Evolutionary conservation across 2,797 vertebrate species (phyloP), one percentile per base, ranked within the genome.

Genomic region (Cuculus canorus): DNA sequence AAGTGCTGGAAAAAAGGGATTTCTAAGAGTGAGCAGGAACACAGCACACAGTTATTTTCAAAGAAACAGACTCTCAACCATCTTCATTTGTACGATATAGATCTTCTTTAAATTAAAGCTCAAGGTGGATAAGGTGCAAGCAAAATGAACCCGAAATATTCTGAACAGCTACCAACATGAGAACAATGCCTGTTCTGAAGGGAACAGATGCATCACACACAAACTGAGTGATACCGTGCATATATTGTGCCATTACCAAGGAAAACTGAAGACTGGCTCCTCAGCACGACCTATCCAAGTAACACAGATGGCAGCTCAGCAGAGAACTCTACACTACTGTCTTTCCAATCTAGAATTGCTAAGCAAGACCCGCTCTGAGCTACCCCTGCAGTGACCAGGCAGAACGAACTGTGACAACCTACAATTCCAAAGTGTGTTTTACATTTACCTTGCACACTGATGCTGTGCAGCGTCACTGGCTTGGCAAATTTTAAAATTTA

Each of bases 391-490:
- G 32, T n/a, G 9, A 18, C 9, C 28, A n/a, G 43, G 35, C 82
- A 75, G 35, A 12, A 41, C 68, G 48, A 88, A 57, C 86, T 17
- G 4, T 1, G 11, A 56, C 35, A 18, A 23, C 3, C 56, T 9
- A 3, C 22, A 48, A 12, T 14, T 30, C n/a, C 0, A 0, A 63
- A 65, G 37, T 53, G 86, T 3, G 3, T 10, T 21, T 14, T 33
- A 81, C n/a, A 7, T 66, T 70, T 24, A 59, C 69, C 47, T 72
- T 17, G 24, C 33, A 47, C 21, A 32, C 0, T 0, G 9, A 28
- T 12, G 24, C 2, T 27, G 1, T 2, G 32, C 57, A 83, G 80
- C 57, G 53, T 50, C 33, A 9, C 30, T 15, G 2, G 17, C n/a
- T 47, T 69, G 15, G 68, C 45, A 48, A 17, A 48, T 24, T 23